Base-by-base conservation (phyloP, 2,113 vertebrate genomes). In the Thamnophis sirtalis region DNA sequence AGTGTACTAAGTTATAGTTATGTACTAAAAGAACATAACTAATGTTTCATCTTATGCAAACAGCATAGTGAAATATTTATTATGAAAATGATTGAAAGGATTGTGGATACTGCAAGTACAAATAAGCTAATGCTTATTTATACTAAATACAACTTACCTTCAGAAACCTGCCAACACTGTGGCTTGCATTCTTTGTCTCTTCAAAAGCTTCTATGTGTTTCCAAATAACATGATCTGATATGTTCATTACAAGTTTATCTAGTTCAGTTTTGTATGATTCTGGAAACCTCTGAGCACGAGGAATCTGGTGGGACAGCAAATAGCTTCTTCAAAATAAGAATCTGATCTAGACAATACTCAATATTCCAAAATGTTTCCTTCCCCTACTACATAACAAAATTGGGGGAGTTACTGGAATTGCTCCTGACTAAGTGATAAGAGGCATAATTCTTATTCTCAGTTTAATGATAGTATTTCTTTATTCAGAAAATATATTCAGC, bases 141-240 rank as follows among this genome's bases (percentile, higher is more conserved):
- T 60, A 51, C n/a, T 2, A 91, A 87, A 0, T 17, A 28, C 21
- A 92, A 4, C n/a, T 55, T 95, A 99, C 99, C 98, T 99, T 99
- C 86, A 99, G 98, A 96, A 99, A 99, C 89, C 96, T 97, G 38
- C 98, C 99, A 84, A 98, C 96, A 0, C 98, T 99, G 89, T 98
- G 97, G 95, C 99, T 99, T 89, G 99, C 99, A 85, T 97, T 98
- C 92, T 97, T 98, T 0, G 99, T 98, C 96, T 99, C 99, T 91
- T 99, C 99, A 51, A 96, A 89, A 91, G 98, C 92, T 0, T 99
- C 98, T 96, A 95, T 99, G 96, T 98, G 98, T 94, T 99, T 99
- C 98, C 98, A 99, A 97, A 97, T 97, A 96, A 99, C 98, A 19
- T 99, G 98, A 91, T 99, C 99, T 0, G 98, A 98, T 90, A 99